Base-by-base conservation (phyloP, 1,140 invertebrate genomes). In the Tetragnatha versicolor region DNA sequence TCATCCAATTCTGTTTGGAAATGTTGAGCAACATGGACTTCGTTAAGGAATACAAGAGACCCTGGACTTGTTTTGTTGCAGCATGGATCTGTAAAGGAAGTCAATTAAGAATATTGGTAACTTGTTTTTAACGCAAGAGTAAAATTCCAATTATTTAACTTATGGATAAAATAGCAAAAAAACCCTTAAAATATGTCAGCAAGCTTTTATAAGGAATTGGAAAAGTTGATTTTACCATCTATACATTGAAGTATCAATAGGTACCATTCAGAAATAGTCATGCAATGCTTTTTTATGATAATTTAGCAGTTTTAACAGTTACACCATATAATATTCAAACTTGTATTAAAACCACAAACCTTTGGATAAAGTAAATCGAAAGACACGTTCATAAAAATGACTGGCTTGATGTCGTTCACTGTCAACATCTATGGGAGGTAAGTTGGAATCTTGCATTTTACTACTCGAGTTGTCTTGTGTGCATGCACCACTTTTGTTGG, bases 301-400 rank as follows among this genome's bases (percentile, higher is more conserved):
- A n/a, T n/a, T n/a, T n/a, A n/a, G n/a, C n/a, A n/a, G n/a, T n/a
- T n/a, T n/a, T n/a, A n/a, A n/a, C n/a, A n/a, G n/a, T n/a, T n/a
- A n/a, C n/a, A n/a, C n/a, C n/a, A n/a, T n/a, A n/a, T n/a, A n/a
- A n/a, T n/a, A n/a, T n/a, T n/a, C n/a, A n/a, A n/a, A n/a, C n/a
- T n/a, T n/a, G 14, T 10, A n/a, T 10, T 12, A 60, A 31, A 60
- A 60, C 25, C 27, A 39, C 10, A 45, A 58, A 79, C 76, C 76
- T 47, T 60, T 68, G 53, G 76, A 79, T 42, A 93, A 84, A 0
- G 91, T 91, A 65, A 93, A 88, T 68, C 89, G 88, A 85, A 93
- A 92, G 82, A 92, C 88, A 82, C 89, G 86, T 83, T 91, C 89
- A 42, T 92, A 85, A 29, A 91, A 81, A 66, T 84, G 79, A 79